Evolutionary conservation across 2,113 vertebrate species (phyloP).

Genomic region (Piprites chloris): DNA sequence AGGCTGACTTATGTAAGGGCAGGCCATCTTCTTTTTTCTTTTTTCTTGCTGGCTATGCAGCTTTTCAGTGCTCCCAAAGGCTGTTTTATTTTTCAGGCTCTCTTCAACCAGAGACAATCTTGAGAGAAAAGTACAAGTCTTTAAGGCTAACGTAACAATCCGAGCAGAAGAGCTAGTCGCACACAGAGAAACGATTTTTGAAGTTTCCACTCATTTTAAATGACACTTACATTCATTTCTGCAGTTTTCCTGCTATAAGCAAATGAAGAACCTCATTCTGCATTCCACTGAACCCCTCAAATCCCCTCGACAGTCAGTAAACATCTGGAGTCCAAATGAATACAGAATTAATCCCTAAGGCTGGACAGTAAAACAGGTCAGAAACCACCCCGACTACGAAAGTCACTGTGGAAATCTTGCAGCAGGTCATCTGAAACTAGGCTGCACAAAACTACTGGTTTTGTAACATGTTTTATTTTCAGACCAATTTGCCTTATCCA

Average conservation of each 20-base stretch:
- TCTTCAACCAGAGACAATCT: constrained; percentile 11
- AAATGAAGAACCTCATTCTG: constrained; percentile 1
- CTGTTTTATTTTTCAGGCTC: constrained; percentile 31
- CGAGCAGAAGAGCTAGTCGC: constrained; percentile 6
- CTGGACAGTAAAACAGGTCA: background rate
- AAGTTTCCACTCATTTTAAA: background rate
- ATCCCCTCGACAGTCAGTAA: background rate
- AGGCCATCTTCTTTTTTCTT: background rate
- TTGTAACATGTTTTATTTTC: background rate
- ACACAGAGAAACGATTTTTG: background rate
- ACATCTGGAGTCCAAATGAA: constrained; percentile 7
- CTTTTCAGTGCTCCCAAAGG: constrained; percentile 9
- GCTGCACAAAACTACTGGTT: background rate
- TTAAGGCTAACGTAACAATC: constrained; percentile 40
- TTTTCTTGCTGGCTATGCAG: background rate
- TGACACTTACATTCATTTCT: constrained; percentile 41
- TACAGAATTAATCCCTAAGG: constrained; percentile 10
- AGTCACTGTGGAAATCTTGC: background rate
- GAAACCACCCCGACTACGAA: background rate
- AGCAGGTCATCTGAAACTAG: background rate
- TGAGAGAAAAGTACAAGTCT: background rate
- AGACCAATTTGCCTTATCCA: background rate
- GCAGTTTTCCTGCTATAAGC: background rate
- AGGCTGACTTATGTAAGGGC: background rate
- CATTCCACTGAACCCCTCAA: constrained; percentile 9